Percentiles rank a stretch among this genome's conserved stretches.
Conservation (phyloP, 2,113 vertebrate genomes). For the Bombycilla garrulus region DNA sequence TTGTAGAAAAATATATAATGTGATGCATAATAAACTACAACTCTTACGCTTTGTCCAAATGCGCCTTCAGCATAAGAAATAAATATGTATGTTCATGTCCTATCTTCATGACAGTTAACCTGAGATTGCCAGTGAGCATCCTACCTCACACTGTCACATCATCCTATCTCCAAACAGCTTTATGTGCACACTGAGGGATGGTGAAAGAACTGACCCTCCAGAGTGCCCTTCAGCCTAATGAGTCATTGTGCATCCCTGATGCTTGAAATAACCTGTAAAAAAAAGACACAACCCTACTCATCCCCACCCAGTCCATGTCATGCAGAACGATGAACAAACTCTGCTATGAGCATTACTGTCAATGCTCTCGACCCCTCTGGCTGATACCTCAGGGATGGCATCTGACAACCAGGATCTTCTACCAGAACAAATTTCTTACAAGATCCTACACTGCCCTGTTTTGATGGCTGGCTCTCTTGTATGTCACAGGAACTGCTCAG, state of each 20-base stretch:
- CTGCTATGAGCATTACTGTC: background rate
- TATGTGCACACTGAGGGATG: slow-evolving; percentile 1
- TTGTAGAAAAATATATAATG: background rate
- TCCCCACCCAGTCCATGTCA: background rate
- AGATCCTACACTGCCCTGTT: background rate
- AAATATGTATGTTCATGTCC: background rate
- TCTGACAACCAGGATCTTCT: background rate
- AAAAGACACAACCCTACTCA: background rate
- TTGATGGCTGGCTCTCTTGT: background rate
- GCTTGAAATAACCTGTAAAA: background rate
- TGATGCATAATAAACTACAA: background rate
- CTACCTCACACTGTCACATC: slow-evolving; percentile 24
- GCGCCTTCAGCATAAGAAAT: background rate
- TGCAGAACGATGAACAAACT: background rate
- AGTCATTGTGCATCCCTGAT: background rate
- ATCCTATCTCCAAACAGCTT: background rate
- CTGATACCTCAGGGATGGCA: background rate
- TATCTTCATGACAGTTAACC: background rate
- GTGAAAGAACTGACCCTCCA: slow-evolving; percentile 28
- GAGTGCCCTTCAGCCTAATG: background rate
- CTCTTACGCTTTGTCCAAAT: background rate
- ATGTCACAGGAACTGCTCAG: background rate
- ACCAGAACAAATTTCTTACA: background rate
- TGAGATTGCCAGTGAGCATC: background rate
- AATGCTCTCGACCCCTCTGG: background rate